phyloP scores from a whole-genome alignment of 1,140 invertebrate species.

The Drosophila kurseongensis region DNA sequence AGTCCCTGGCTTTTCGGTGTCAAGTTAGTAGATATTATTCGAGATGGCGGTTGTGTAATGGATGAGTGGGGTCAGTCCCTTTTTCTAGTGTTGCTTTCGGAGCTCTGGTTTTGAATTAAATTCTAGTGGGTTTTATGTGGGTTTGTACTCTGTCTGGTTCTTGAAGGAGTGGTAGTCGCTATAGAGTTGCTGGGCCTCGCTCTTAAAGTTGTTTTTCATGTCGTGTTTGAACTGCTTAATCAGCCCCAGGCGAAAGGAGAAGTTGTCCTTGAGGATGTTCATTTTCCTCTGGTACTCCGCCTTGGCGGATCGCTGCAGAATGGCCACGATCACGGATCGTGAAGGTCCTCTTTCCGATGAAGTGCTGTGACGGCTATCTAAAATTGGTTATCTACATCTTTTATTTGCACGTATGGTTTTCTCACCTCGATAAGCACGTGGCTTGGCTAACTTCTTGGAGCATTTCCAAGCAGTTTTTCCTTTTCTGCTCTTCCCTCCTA shows the following conservation, averaged over 20 bases:
- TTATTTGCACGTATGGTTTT: no score
- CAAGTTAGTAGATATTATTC: neutral
- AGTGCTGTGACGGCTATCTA: neutral
- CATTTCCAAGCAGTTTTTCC: neutral
- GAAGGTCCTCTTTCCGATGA: neutral
- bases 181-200: conserved; percentile 30
- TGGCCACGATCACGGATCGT: neutral
- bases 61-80: no score
- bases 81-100: neutral
- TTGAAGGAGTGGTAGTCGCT: conserved; percentile 11
- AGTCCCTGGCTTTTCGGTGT: neutral
- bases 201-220: conserved; percentile 20
- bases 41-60: neutral
- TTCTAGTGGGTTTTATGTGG: neutral
- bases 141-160: neutral
- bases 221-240: conserved; percentile 32
- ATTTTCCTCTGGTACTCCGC: conserved; percentile 20
- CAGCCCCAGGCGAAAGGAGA: conserved; percentile 13
- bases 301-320: conserved; percentile 7
- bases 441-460: neutral
- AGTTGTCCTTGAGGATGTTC: conserved; percentile 14
- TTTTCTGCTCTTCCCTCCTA: neutral
- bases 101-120: no score
- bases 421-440: no score
- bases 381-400: no score